phyloP scores from a whole-genome alignment of 1,140 invertebrate species.

The Rhopalosiphum padi region DNA sequence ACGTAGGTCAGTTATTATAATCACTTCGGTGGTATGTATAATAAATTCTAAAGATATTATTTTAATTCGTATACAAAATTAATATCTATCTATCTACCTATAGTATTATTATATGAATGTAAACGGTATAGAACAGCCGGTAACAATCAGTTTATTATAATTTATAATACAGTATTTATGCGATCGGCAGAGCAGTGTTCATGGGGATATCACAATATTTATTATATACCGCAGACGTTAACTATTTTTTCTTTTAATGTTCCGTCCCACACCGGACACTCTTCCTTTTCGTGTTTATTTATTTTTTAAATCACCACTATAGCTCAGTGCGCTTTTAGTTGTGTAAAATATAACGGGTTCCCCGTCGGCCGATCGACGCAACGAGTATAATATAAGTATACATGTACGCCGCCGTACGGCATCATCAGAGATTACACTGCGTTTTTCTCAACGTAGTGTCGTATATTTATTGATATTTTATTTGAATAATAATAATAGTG shows the following conservation, averaged over 20 bases:
- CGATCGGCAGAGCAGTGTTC: background rate
- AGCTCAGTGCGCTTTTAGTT: background rate
- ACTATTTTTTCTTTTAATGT: background rate
- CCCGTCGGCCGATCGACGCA: background rate
- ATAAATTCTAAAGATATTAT: background rate
- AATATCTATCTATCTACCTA: background rate
- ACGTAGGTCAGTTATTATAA: background rate
- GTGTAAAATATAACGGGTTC: constrained; percentile 23
- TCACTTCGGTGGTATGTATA: background rate
- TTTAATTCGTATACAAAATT: background rate
- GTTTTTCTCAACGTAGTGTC: constrained; percentile 26
- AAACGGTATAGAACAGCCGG: background rate
- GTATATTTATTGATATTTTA: constrained; percentile 46
- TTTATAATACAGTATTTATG: too few relatives aligned
- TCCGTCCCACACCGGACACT: background rate
- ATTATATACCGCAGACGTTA: background rate
- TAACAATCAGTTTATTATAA: background rate
- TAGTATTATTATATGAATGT: background rate
- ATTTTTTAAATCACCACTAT: background rate
- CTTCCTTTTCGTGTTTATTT: background rate
- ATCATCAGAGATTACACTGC: background rate
- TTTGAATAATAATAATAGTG: constrained; percentile 49
- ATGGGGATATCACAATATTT: background rate
- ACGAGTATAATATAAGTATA: background rate
- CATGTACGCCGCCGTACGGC: background rate